These are phyloP conservation scores for Paragorgia papillata DNA, from an alignment of 92 coral and sea anemone genomes.

Conservation along the genomic window DNA sequence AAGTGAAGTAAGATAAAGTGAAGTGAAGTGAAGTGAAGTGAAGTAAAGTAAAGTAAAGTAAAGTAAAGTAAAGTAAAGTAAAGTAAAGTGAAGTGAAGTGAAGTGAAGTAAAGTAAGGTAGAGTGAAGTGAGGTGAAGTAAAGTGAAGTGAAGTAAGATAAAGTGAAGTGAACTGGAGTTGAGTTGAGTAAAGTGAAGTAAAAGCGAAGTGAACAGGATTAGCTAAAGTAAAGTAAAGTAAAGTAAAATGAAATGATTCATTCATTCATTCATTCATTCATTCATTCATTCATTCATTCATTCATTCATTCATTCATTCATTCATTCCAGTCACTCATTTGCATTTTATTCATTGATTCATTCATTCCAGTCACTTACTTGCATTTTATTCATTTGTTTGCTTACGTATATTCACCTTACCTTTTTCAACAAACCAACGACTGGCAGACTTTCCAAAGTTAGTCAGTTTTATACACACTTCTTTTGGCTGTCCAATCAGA, in stretches of 20 bases:
- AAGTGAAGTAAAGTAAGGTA: neutral
- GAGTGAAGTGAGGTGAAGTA: neutral
- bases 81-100: neutral
- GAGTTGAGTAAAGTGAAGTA: neutral
- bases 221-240: neutral
- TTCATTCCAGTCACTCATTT: too few relatives aligned
- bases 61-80: too few relatives aligned
- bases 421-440: conserved; percentile 82
- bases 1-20: neutral
- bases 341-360: too few relatives aligned
- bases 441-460: conserved; percentile 81
- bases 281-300: neutral
- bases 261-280: too few relatives aligned
- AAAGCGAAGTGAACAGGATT: too few relatives aligned
- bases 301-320: neutral
- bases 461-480: conserved; percentile 63
- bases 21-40: neutral
- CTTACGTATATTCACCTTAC: conserved; percentile 35
- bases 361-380: neutral
- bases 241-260: neutral
- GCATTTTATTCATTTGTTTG: neutral
- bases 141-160: too few relatives aligned
- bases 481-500: conserved; percentile 87
- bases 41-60: too few relatives aligned
- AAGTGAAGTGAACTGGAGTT: neutral